Base-by-base conservation (phyloP, 2,113 vertebrate species). In the Trinectes maculatus region DNA sequence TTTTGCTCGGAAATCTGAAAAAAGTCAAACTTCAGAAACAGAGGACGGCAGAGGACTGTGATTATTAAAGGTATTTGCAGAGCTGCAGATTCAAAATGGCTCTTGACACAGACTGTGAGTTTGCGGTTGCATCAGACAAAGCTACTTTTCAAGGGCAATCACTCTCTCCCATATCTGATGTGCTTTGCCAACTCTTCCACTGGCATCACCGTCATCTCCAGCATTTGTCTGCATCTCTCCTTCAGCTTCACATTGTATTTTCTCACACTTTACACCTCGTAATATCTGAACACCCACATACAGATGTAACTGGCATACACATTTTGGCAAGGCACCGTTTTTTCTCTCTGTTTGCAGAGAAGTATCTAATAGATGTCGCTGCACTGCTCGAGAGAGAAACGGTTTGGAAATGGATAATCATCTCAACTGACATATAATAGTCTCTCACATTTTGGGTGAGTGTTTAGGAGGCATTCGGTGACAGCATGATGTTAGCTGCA, bases 61-160 rank as follows among this genome's bases (percentile, higher is more conserved):
- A 72, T 77, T 80, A 83, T 84, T 66, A 80, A 83, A 82, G 24
- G 70, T 74, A 72, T 87, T 90, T 87, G 80, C 47, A 62, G 75
- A 65, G 73, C 61, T 68, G 62, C 13, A 22, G 56, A 70, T 80
- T 82, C 46, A 70, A 75, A 85, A 87, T 74, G 74, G 70, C 66
- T 80, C 64, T 82, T 65, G 78, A 87, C 80, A 83, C 48, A 57
- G 42, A 76, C 61, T 42, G n/a, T 53, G 74, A 66, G 76, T 65
- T 88, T 71, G 60, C 68, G 49, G 68, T 85, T 86, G 82, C 75
- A 73, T 83, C 85, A 85, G 59, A 72, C 76, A 74, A 84, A 84
- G 54, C 71, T 47, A 53, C 24, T 83, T 82, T 85, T 87, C 80
- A 85, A 87, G 82, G 85, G 68, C 63, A 66, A 70, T 80, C n/a